phyloP scores from a whole-genome alignment of 2,113 vertebrate genomes.

The Shinisaurus crocodilurus region DNA sequence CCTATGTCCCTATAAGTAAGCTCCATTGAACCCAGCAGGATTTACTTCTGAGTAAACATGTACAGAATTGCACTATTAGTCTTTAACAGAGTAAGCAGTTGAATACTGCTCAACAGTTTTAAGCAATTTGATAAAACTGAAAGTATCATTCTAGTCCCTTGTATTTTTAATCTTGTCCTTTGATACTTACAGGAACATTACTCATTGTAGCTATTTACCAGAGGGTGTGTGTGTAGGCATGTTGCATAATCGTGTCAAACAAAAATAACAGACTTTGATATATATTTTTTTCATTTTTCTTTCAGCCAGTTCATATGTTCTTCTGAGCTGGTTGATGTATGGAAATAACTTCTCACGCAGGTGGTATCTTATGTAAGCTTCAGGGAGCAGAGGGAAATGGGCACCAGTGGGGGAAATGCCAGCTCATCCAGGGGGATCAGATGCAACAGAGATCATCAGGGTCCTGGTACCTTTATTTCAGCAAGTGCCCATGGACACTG shows the following conservation, averaged over 20 bases:
- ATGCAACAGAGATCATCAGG: too few species aligned
- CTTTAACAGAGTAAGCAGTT: slow-evolving; percentile 8
- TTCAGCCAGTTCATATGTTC: background rate
- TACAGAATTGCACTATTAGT: background rate
- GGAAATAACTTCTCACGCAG: background rate
- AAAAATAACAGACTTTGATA: background rate
- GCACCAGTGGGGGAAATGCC: too few species aligned
- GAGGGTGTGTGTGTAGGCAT: background rate
- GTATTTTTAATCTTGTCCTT: slow-evolving; percentile 36
- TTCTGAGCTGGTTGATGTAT: slow-evolving; percentile 19
- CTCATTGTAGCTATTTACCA: background rate
- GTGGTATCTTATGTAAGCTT: background rate
- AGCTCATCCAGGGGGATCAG: too few species aligned
- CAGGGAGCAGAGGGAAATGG: too few species aligned
- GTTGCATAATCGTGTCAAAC: slow-evolving; percentile 18
- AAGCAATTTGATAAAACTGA: slow-evolving; percentile 19
- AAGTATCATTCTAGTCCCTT: background rate
- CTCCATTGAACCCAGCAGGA: background rate
- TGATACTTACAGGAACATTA: background rate
- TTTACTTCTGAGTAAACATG: background rate
- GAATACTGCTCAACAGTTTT: background rate
- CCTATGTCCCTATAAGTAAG: background rate
- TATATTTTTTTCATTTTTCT: background rate
- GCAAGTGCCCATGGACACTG: too few species aligned
- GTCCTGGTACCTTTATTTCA: too few species aligned